Evolutionary conservation across 2,113 vertebrate species (phyloP).

Genomic region (Irena cyanogastra): DNA sequence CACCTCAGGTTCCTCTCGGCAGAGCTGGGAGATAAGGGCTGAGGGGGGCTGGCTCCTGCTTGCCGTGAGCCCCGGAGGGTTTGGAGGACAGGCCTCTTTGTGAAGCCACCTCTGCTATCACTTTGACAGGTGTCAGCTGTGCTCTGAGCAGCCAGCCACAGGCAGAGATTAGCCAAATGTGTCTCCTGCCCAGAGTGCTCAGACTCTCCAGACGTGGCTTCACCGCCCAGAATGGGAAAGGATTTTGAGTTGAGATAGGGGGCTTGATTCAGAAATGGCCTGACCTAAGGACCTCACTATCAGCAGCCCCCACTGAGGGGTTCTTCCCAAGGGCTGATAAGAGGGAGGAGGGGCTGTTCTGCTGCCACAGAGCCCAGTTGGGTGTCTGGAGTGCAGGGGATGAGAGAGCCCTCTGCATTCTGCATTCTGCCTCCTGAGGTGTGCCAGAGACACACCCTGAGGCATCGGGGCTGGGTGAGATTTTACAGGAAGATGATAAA

Average conservation of each 20-base stretch:
- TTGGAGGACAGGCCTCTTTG: conserved; percentile 43
- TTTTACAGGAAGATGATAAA: too few species aligned
- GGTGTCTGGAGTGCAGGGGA: not conserved
- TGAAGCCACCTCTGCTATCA: conserved; percentile 69
- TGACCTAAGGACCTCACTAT: not conserved
- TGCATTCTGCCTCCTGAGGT: not conserved
- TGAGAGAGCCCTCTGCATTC: not conserved
- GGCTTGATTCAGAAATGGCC: conserved; percentile 1
- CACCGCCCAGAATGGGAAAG: not conserved
- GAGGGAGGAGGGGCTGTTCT: not conserved
- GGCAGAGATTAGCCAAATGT: conserved; percentile 67
- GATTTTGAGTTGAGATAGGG: conserved; percentile 14
- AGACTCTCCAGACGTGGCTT: not conserved
- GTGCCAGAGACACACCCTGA: not conserved
- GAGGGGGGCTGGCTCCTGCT: conserved; percentile 52
- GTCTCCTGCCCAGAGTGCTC: conserved; percentile 1
- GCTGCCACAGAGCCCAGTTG: not conserved
- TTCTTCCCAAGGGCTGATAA: not conserved
- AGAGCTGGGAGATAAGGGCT: conserved; percentile 41
- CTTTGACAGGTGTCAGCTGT: conserved; percentile 72
- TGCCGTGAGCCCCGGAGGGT: not conserved
- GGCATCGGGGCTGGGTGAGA: accelerated
- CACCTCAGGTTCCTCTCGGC: conserved; percentile 65
- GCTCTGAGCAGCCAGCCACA: conserved; percentile 32
- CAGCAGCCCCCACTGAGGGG: not conserved